These are phyloP conservation scores for Spilosoma lubricipeda DNA, from an alignment of 2,888 invertebrate species.

Conservation along the genomic window DNA sequence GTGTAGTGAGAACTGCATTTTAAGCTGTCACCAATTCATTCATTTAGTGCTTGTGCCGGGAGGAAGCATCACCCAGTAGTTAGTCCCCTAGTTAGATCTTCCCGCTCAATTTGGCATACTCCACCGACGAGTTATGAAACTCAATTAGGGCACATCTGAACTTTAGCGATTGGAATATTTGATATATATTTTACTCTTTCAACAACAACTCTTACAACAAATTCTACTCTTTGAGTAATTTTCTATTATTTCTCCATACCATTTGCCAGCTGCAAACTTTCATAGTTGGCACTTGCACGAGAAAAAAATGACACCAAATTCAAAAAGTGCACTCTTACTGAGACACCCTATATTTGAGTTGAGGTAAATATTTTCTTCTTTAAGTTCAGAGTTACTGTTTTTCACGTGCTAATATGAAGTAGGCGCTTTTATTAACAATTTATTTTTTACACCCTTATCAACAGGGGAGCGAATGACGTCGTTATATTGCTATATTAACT, in stretches of 20 bases:
- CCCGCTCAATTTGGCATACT: constrained; percentile 36
- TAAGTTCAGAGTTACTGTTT: not conserved
- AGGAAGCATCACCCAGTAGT: constrained; percentile 46
- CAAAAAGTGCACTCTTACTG: no score
- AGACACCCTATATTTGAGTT: no score
- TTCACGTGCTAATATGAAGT: not conserved
- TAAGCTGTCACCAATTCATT: constrained; percentile 59
- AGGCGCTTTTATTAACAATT: not conserved
- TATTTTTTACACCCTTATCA: not conserved
- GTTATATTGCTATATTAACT: not conserved
- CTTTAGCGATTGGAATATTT: not conserved
- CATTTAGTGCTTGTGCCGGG: constrained; percentile 38
- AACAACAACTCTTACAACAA: not conserved
- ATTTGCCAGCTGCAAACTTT: no score
- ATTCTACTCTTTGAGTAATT: not conserved
- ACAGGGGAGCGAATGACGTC: not conserved
- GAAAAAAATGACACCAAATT: no score
- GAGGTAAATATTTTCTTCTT: no score
- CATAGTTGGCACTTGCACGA: no score
- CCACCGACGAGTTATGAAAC: constrained; percentile 6
- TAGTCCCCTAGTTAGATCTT: constrained; percentile 47
- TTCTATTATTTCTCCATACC: no score
- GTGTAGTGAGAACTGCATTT: constrained; percentile 42
- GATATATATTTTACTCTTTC: no score
- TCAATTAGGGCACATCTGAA: constrained; percentile 3